phyloP scores from a whole-genome alignment of 2,888 invertebrate species.

The Ptychoptera contaminata region DNA sequence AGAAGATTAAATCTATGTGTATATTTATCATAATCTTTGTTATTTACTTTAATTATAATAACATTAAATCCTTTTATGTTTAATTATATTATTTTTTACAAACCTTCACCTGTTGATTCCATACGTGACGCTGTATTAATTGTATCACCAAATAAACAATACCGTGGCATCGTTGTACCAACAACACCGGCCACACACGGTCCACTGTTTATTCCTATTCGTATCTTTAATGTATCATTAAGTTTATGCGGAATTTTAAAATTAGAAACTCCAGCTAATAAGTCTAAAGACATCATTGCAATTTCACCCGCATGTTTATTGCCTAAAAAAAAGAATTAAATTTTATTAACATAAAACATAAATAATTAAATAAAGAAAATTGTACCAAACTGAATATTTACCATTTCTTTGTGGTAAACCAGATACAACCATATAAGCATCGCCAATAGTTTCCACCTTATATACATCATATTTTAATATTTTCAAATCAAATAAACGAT shows the following conservation, averaged over 20 bases:
- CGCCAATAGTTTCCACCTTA: slow-evolving; percentile 51
- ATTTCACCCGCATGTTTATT: slow-evolving; percentile 42
- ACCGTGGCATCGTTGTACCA: slow-evolving; percentile 44
- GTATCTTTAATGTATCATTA: slow-evolving; percentile 32
- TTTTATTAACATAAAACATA: too few species aligned
- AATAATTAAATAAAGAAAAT: neutral
- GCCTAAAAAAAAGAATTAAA: too few species aligned
- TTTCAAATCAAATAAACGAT: slow-evolving; percentile 53
- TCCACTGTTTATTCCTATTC: slow-evolving; percentile 47
- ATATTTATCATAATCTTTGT: too few species aligned
- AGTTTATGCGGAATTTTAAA: slow-evolving; percentile 40
- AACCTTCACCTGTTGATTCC: slow-evolving; percentile 42
- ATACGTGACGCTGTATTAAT: slow-evolving; percentile 49
- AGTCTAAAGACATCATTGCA: slow-evolving; percentile 42
- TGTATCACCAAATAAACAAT: slow-evolving; percentile 42
- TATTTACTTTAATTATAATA: too few species aligned
- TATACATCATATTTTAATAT: slow-evolving; percentile 57
- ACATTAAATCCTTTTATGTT: neutral
- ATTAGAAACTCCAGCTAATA: slow-evolving; percentile 35
- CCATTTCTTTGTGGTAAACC: slow-evolving; percentile 40
- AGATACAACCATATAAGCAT: slow-evolving; percentile 46
- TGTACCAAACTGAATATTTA: slow-evolving; percentile 13
- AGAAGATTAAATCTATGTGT: too few species aligned
- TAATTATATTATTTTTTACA: neutral
- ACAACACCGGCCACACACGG: slow-evolving; percentile 49